Base-by-base conservation (phyloP, 2,888 invertebrate genomes). In the Platypus cylindrus region DNA sequence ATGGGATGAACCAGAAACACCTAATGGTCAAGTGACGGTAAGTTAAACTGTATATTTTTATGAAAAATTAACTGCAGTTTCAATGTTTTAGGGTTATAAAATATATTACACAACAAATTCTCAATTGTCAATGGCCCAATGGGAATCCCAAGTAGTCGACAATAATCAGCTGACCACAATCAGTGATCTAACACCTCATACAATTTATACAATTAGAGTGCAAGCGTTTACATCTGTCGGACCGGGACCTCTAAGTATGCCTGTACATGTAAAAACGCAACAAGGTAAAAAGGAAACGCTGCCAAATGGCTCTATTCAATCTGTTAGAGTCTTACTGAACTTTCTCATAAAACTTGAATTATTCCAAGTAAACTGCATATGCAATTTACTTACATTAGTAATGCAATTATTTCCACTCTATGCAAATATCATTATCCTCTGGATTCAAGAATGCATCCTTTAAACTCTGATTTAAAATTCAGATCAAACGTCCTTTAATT, bases 231-330 rank as follows among this genome's bases (percentile, higher is more conserved):
- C 94, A 5, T 86, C 84, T 11, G 87, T 93, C 42, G 97, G 97
- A 1, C 87, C 89, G 25, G 94, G 97, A 30, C 97, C 97, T 1
- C 73, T 91, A 48, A 94, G 94, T 46, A 75, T 82, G 3, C 87
- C 93, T n/a, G 89, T 94, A n/a, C 90, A 91, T 63, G 93, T 95
- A 51, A 90, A 93, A 67, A 95, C 94, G 17, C 90, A 91, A 56
- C 93, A 90, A 76, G 97, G 84, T 84, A 62, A 32, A 15, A 20
- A 14, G 18, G 9, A 17, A 27, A 3, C 8, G n/a, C n/a, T 56
- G 62, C 51, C 33, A 9, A 26, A 20, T 9, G n/a, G n/a, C n/a
- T n/a, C n/a, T n/a, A n/a, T n/a, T n/a, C n/a, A n/a, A n/a, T n/a
- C n/a, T n/a, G n/a, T n/a, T n/a, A n/a, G n/a, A n/a, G n/a, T n/a